Evolutionary conservation across 2,888 invertebrate genomes (phyloP).

Genomic region (Eulithis prunata): DNA sequence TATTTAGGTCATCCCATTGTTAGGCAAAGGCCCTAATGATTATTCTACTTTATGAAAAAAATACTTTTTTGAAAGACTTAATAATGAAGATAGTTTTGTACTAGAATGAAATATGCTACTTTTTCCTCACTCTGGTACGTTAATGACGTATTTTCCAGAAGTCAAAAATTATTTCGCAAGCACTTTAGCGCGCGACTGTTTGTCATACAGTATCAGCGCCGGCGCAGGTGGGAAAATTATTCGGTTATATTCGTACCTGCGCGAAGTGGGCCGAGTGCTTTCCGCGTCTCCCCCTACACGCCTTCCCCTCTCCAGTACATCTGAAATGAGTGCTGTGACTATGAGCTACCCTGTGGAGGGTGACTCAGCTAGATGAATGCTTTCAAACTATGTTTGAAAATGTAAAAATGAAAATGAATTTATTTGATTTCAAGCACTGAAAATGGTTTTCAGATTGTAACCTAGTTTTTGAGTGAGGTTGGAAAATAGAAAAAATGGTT

Average conservation of each 20-base stretch:
- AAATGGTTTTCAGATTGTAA: no score
- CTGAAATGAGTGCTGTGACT: neutral
- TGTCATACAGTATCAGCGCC: conserved; percentile 51
- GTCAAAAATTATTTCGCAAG: neutral
- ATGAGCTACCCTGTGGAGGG: conserved; percentile 6
- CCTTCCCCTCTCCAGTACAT: conserved; percentile 30
- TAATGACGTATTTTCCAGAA: no score
- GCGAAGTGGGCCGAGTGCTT: conserved; percentile 75
- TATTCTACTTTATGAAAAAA: no score
- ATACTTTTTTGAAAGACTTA: no score
- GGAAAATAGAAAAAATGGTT: no score
- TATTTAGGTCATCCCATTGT: no score
- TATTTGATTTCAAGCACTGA: neutral
- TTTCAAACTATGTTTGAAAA: neutral
- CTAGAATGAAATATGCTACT: no score
- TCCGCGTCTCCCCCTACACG: conserved; percentile 55
- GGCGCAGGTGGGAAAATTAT: conserved; percentile 77
- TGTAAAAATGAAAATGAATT: no score
- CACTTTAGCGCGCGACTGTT: conserved; percentile 49
- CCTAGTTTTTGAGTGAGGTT: no score
- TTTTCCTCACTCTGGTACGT: no score
- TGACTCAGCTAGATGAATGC: conserved; percentile 19
- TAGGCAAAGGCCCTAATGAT: no score
- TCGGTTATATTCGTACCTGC: conserved; percentile 79
- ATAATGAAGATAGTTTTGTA: no score